A percentile compares a stretch with the other conserved stretches of the same genome.
Evolutionary conservation across 1,140 invertebrate species (phyloP).

Genomic region (Euschistus heros): DNA sequence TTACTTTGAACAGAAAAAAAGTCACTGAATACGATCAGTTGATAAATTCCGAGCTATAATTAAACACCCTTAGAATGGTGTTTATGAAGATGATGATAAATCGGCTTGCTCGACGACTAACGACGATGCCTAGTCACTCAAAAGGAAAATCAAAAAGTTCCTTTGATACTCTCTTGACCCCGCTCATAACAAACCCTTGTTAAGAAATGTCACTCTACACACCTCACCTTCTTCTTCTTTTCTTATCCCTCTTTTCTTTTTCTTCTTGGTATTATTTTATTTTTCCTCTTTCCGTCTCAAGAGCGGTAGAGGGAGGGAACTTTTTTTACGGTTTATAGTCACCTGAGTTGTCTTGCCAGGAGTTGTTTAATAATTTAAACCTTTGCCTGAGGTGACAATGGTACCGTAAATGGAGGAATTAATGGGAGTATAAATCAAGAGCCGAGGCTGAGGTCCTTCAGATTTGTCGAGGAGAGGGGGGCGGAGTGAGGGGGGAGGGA

Average conservation of each 20-base stretch:
- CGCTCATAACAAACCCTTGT: constrained; percentile 1
- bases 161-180: not conserved
- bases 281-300: not conserved
- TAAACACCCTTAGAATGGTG: too few species aligned
- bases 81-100: too few species aligned
- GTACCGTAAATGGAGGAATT: constrained; percentile 6
- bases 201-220: not conserved
- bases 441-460: not conserved
- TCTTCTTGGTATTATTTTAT: not conserved
- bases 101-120: too few species aligned
- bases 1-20: too few species aligned
- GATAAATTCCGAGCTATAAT: too few species aligned
- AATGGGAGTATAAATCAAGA: constrained; percentile 12
- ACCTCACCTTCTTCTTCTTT: not conserved
- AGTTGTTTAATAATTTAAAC: too few species aligned
- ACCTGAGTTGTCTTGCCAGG: too few species aligned
- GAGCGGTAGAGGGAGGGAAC: not conserved
- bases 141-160: too few species aligned
- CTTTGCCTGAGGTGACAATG: not conserved
- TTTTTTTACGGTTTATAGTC: too few species aligned
- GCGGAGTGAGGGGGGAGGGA: not conserved
- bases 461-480: not conserved
- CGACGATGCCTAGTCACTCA: too few species aligned
- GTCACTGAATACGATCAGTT: too few species aligned
- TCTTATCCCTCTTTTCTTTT: not conserved